Evolutionary conservation across 2,113 vertebrate genomes (phyloP).

Genomic region (Lasiurus borealis): DNA sequence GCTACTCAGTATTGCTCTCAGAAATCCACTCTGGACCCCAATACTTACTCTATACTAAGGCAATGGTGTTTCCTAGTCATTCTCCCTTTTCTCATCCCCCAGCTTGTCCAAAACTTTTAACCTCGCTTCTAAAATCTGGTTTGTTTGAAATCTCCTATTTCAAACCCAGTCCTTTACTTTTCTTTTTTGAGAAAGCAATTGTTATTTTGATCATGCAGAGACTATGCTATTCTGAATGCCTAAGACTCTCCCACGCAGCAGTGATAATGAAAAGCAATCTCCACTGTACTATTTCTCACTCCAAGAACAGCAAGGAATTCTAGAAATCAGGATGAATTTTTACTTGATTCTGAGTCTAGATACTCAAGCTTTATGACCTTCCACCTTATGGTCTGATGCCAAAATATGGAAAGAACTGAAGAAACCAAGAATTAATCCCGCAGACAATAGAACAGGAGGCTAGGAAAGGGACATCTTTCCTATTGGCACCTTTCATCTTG

Average conservation of each 20-base stretch:
- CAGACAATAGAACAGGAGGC: slow-evolving; percentile 70
- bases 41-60: not conserved
- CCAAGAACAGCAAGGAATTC: slow-evolving; percentile 54
- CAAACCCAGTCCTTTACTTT: not conserved
- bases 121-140: slow-evolving; percentile 40
- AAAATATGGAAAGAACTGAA: slow-evolving; percentile 84
- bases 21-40: not conserved
- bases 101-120: slow-evolving; percentile 36
- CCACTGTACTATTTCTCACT: slow-evolving; percentile 39
- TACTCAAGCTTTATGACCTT: slow-evolving; percentile 82
- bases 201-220: slow-evolving; percentile 62
- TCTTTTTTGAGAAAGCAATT: not conserved
- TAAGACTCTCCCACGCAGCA: slow-evolving; percentile 4
- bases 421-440: slow-evolving; percentile 80
- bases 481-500: not conserved
- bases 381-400: slow-evolving; percentile 81
- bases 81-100: not conserved
- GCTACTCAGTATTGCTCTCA: not conserved
- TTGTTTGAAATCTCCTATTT: slow-evolving; percentile 63
- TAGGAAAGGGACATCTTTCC: slow-evolving; percentile 51
- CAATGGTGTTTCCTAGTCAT: not conserved
- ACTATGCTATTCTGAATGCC: slow-evolving; percentile 4
- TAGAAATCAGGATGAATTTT: slow-evolving; percentile 61
- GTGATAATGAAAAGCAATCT: slow-evolving; percentile 70
- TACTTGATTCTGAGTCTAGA: slow-evolving; percentile 77